Evolutionary conservation across 1,140 invertebrate species (phyloP), one percentile per base, ranked within the genome.

Genomic region (Thaumetopoea pityocampa): DNA sequence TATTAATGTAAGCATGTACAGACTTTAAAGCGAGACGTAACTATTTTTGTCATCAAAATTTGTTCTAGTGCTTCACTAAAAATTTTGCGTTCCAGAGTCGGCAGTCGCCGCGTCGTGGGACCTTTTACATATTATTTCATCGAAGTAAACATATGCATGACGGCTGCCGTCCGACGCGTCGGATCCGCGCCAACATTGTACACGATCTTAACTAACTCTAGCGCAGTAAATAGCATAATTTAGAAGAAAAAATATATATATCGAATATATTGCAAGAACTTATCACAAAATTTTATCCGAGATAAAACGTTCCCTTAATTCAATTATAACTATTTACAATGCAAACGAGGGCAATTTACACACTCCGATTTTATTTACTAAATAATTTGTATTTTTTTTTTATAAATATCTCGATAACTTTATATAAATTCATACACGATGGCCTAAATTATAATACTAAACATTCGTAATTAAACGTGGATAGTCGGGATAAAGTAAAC

Each of bases 331-430:
- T 81, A 82, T 83, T 67, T 83, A 83, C 76, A 83, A 51, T 65
- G 76, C 73, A 78, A 71, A 79, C 64, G 57, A 76, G 59, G 69
- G 55, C 67, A 68, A 68, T 67, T 62, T 71, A 74, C 55, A 74
- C 61, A 69, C 59, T 56, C 51, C 51, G 37, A 55, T 64, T 48
- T 46, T 65, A n/a, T 65, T 60, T 38, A 68, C 69, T 76, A 78
- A 61, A 65, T 74, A 76, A 77, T 80, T 80, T 80, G 71, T 80
- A 78, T 80, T 77, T 79, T 54, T 52, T 56, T 67, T 67, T 67
- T 67, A 77, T 79, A 79, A 74, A 79, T 73, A 77, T 67, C 55
- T 73, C 48, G 62, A 54, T 74, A 74, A 74, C 63, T 54, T 70
- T 59, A 70, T 67, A 70, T 76, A 79, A 74, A 80, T 74, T 80